Evolutionary conservation across 2,797 vertebrate genomes (phyloP).

Genomic region (Pelochelys cantorii): DNA sequence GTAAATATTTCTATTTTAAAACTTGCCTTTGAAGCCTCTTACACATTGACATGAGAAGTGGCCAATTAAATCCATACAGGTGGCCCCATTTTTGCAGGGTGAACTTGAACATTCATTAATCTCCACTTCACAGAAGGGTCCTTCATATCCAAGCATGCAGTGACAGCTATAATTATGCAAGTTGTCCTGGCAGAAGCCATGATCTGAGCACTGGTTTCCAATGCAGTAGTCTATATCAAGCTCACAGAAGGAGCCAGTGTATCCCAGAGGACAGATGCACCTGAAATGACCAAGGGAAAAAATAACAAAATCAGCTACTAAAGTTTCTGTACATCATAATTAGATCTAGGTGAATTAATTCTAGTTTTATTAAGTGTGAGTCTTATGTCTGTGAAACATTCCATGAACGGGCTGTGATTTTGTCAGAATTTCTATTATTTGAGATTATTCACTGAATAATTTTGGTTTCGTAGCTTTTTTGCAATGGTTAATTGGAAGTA

Average conservation of each 20-base stretch:
- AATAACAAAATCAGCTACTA: background rate
- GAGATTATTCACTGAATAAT: background rate
- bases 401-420: background rate
- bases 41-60: conserved; percentile 83
- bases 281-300: conserved; percentile 56
- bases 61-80: conserved; percentile 81
- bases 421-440: background rate
- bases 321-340: background rate
- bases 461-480: background rate
- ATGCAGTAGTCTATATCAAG: conserved; percentile 80
- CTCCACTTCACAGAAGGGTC: conserved; percentile 83
- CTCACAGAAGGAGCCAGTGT: conserved; percentile 79
- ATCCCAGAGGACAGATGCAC: conserved; percentile 83
- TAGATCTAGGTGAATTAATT: background rate
- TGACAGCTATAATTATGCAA: conserved; percentile 83
- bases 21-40: conserved; percentile 85
- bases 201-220: conserved; percentile 82
- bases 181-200: conserved; percentile 80
- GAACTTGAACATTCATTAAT: conserved; percentile 84
- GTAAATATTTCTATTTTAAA: conserved; percentile 8
- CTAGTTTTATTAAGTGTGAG: background rate
- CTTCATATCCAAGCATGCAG: conserved; percentile 83
- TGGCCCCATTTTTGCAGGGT: conserved; percentile 82
- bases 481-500: background rate
- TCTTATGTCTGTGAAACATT: background rate